These are phyloP conservation scores for Notechis scutatus DNA, from an alignment of 2,113 vertebrate species.

Conservation along the genomic window DNA sequence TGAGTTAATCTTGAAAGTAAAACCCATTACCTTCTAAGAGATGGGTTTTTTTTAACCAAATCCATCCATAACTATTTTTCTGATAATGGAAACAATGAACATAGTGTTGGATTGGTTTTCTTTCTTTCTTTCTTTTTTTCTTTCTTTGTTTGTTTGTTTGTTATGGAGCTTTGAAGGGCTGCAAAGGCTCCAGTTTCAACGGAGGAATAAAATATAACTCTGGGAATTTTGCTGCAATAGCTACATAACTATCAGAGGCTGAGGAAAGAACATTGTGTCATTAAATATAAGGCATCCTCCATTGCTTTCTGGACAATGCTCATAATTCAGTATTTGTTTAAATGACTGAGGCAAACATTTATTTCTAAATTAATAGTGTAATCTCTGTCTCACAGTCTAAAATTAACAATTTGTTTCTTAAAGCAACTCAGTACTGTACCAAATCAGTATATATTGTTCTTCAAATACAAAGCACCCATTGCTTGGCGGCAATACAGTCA, in stretches of 20 bases:
- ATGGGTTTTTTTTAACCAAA: background rate
- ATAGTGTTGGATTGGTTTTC: background rate
- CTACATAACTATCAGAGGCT: background rate
- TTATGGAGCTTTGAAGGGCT: background rate
- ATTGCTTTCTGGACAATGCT: background rate
- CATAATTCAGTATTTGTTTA: background rate
- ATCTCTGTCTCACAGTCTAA: background rate
- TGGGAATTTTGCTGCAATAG: background rate
- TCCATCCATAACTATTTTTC: background rate
- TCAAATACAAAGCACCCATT: background rate
- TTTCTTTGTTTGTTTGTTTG: background rate
- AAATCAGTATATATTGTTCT: background rate
- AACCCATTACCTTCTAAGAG: background rate
- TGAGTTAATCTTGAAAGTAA: background rate
- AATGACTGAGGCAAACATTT: background rate
- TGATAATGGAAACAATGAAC: background rate
- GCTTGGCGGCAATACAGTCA: background rate
- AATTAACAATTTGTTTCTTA: background rate
- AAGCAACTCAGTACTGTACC: background rate
- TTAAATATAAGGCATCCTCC: background rate
- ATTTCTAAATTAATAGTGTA: background rate
- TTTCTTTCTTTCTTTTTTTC: background rate
- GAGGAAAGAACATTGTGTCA: background rate
- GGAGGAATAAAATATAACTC: background rate
- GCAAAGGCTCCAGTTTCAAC: background rate